Percentiles rank a stretch among this genome's conserved stretches.
These are phyloP conservation scores for Tapirus terrestris DNA, from an alignment of 2,113 vertebrate species.

Conservation along the genomic window DNA sequence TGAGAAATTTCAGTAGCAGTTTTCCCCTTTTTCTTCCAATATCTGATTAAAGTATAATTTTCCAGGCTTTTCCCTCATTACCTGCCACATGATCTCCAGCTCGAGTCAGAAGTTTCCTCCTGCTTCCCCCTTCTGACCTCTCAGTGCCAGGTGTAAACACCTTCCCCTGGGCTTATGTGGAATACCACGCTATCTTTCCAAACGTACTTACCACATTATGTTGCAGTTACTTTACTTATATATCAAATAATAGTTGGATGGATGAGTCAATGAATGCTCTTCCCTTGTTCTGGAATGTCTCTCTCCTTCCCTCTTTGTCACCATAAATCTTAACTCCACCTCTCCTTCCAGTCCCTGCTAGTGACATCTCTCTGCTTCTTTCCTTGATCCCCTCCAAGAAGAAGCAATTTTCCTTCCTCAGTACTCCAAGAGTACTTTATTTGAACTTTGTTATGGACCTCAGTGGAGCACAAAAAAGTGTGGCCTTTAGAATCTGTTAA, in stretches of 20 bases:
- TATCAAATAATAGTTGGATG: neutral
- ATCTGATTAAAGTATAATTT: neutral
- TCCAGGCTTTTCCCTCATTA: neutral
- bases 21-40: neutral
- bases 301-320: neutral
- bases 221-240: neutral
- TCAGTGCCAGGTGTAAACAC: accelerated
- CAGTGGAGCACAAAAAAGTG: neutral
- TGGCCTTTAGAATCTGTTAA: neutral
- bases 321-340: neutral
- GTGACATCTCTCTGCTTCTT: neutral
- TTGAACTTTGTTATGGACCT: neutral
- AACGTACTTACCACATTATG: neutral
- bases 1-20: neutral
- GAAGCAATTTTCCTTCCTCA: neutral
- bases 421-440: neutral
- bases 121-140: neutral
- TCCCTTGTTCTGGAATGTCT: neutral
- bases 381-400: neutral
- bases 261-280: neutral
- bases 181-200: neutral
- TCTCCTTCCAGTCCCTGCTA: neutral
- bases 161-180: neutral
- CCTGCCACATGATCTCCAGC: neutral
- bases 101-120: neutral